These are phyloP conservation scores for Cryptus viduatorius DNA, from an alignment of 2,888 invertebrate genomes.

Conservation along the genomic window DNA sequence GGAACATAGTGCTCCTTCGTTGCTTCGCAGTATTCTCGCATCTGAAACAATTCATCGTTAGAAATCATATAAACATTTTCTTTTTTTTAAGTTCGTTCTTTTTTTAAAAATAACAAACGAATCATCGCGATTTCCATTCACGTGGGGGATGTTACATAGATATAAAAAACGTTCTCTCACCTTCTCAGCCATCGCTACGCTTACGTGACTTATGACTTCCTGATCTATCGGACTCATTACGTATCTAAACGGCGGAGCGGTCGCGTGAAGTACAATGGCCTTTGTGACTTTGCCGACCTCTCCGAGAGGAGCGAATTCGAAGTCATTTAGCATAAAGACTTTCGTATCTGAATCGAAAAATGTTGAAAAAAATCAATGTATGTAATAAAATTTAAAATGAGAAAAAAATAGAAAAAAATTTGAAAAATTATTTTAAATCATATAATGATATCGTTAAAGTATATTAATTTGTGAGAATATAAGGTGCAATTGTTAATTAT, in stretches of 20 bases:
- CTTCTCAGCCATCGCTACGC: conserved; percentile 69
- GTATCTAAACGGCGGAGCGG: conserved; percentile 65
- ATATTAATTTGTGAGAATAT: too few species aligned
- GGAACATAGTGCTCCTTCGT: conserved; percentile 79
- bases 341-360: conserved; percentile 65
- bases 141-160: neutral
- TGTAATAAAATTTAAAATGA: neutral
- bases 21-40: conserved; percentile 76
- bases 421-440: too few species aligned
- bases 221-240: conserved; percentile 71
- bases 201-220: conserved; percentile 74
- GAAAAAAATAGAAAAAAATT: too few species aligned
- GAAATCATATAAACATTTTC: neutral
- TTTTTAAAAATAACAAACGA: neutral
- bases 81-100: neutral
- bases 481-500: too few species aligned
- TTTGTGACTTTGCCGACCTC: conserved; percentile 70
- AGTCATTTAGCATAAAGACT: conserved; percentile 72
- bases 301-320: conserved; percentile 74
- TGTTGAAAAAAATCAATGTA: conserved; percentile 25
- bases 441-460: too few species aligned
- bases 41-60: conserved; percentile 67
- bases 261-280: conserved; percentile 65
- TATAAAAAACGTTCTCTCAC: conserved; percentile 63
- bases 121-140: neutral